Evolutionary conservation across 1,140 invertebrate genomes (phyloP).

Genomic region (Listronotus oregonensis): DNA sequence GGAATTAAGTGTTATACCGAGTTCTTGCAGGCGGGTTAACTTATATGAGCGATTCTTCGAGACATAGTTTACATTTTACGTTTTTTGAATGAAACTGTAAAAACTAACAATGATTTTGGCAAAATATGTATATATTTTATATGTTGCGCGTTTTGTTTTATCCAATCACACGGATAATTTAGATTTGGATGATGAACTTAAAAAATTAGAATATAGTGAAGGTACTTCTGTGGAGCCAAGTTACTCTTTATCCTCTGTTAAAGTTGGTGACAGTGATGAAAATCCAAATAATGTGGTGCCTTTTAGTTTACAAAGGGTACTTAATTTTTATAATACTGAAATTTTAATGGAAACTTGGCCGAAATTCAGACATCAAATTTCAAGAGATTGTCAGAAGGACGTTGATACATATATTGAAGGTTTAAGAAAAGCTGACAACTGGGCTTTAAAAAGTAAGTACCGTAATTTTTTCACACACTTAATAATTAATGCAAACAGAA

Average conservation of each 20-base stretch:
- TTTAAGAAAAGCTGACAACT: slow-evolving; percentile 64
- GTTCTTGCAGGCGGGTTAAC: slow-evolving; percentile 13
- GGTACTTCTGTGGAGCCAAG: slow-evolving; percentile 38
- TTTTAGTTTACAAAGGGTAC: slow-evolving; percentile 52
- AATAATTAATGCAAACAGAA: too few species aligned
- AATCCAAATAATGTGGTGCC: slow-evolving; percentile 46
- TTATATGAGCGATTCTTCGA: slow-evolving; percentile 2
- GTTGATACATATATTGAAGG: slow-evolving; percentile 68
- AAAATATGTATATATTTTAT: slow-evolving; percentile 6
- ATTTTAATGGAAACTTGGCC: slow-evolving; percentile 56
- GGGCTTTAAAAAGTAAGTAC: slow-evolving; percentile 76
- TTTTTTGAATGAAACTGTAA: slow-evolving; percentile 5
- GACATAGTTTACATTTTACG: slow-evolving; percentile 3
- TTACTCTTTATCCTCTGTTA: slow-evolving; percentile 37
- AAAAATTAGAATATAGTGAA: slow-evolving; percentile 41
- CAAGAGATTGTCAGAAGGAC: slow-evolving; percentile 62
- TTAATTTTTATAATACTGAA: slow-evolving; percentile 59
- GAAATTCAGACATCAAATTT: slow-evolving; percentile 49
- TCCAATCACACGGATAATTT: slow-evolving; percentile 8
- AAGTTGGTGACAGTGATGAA: slow-evolving; percentile 39
- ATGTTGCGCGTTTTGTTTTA: slow-evolving; percentile 4
- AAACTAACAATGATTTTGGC: slow-evolving; percentile 3
- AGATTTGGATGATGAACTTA: neutral
- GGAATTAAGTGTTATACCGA: slow-evolving; percentile 19
- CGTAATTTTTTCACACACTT: neutral